These are phyloP conservation scores for Herpetotheres cachinnans DNA, from an alignment of 2,113 vertebrate species.

Conservation along the genomic window DNA sequence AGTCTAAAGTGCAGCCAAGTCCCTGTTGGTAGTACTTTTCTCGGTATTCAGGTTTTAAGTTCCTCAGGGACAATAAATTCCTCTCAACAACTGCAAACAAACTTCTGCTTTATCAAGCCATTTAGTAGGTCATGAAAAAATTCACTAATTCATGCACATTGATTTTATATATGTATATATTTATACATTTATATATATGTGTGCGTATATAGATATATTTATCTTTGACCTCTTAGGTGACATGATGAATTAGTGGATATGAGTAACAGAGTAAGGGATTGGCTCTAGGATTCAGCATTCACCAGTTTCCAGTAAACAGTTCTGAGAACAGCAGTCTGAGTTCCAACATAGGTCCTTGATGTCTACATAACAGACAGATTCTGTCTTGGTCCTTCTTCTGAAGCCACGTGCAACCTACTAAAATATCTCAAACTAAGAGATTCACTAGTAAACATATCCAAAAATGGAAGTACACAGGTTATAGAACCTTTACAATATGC, in stretches of 20 bases:
- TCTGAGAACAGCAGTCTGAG: background rate
- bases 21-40: background rate
- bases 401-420: background rate
- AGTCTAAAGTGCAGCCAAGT: background rate
- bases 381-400: background rate
- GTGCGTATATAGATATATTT: accelerated
- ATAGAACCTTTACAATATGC: background rate
- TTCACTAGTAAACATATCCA: background rate
- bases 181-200: background rate
- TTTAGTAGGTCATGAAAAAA: background rate
- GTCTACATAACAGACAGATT: background rate
- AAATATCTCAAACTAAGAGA: background rate
- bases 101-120: background rate
- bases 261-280: background rate
- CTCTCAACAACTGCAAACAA: background rate
- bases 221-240: background rate
- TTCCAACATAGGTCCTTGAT: background rate
- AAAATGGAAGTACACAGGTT: background rate
- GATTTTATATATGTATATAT: background rate
- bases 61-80: background rate
- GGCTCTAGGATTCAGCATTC: background rate
- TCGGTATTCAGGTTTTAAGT: background rate
- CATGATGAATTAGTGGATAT: background rate
- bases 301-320: background rate
- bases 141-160: background rate